Percentiles rank a stretch among this genome's conserved stretches.
Evolutionary conservation across 2,113 vertebrate genomes (phyloP).

Genomic region (Phylloscopus whistleri): DNA sequence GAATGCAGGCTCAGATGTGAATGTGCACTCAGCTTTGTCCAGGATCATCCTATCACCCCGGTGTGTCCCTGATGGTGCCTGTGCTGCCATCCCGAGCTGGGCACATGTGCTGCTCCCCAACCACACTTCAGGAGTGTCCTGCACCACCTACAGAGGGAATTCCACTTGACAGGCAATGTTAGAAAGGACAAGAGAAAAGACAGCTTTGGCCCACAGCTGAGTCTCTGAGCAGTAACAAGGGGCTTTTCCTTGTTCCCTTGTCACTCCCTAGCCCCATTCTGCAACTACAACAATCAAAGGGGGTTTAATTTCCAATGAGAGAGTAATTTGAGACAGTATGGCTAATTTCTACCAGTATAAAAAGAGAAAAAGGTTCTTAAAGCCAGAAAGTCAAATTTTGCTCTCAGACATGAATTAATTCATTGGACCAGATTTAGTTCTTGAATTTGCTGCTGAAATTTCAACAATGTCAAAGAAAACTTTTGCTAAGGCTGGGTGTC

Average conservation of each 20-base stretch:
- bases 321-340: background rate
- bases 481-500: background rate
- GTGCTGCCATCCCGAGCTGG: background rate
- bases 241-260: background rate
- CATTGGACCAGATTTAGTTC: background rate
- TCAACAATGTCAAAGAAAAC: background rate
- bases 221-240: background rate
- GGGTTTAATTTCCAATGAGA: background rate
- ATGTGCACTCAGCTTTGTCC: background rate
- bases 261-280: background rate
- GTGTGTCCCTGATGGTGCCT: background rate
- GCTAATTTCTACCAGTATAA: background rate
- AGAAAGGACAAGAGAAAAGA: background rate
- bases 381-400: background rate
- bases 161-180: background rate
- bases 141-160: background rate
- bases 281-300: background rate
- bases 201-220: background rate
- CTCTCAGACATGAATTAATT: background rate
- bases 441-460: slow-evolving; percentile 14
- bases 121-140: background rate
- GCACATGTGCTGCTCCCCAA: background rate
- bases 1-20: background rate
- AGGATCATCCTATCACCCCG: background rate
- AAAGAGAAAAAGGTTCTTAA: background rate